A percentile compares a stretch with the other conserved stretches of the same genome.
Conservation (phyloP, 2,113 vertebrate species). For the Corythornis cristatus region DNA sequence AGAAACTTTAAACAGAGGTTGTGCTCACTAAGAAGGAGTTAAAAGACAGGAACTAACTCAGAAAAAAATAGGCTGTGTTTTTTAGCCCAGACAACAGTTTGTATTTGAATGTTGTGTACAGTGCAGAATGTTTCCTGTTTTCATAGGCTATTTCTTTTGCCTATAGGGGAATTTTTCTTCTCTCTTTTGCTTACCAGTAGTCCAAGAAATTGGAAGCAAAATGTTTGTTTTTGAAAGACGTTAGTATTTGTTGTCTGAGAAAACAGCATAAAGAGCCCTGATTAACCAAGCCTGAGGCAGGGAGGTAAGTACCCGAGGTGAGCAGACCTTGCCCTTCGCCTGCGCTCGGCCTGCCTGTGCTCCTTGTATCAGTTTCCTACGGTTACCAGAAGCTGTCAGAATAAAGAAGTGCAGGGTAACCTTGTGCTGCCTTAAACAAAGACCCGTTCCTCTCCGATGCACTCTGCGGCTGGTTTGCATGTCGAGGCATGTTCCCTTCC, state of each 20-base stretch:
- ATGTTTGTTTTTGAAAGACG: neutral
- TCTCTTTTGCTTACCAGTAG: neutral
- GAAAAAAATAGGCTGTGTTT: neutral
- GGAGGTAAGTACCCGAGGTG: neutral
- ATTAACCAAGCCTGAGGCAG: neutral
- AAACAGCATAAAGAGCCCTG: accelerated
- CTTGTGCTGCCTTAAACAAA: neutral
- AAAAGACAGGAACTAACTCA: neutral
- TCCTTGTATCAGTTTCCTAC: neutral
- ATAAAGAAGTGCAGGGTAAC: neutral
- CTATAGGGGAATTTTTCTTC: neutral
- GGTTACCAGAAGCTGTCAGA: neutral
- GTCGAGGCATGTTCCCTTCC: neutral
- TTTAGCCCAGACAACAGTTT: neutral
- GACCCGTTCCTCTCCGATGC: neutral
- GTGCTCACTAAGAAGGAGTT: neutral
- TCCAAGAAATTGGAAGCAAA: neutral
- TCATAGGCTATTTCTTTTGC: neutral
- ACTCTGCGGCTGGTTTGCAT: neutral
- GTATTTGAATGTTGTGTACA: neutral
- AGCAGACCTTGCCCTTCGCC: accelerated
- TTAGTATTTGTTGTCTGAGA: accelerated
- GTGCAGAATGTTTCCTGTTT: neutral
- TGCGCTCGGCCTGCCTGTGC: neutral
- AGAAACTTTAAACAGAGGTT: neutral